Conservation (phyloP, 92 coral and sea anemone species). For the Blastomussa wellsi region DNA sequence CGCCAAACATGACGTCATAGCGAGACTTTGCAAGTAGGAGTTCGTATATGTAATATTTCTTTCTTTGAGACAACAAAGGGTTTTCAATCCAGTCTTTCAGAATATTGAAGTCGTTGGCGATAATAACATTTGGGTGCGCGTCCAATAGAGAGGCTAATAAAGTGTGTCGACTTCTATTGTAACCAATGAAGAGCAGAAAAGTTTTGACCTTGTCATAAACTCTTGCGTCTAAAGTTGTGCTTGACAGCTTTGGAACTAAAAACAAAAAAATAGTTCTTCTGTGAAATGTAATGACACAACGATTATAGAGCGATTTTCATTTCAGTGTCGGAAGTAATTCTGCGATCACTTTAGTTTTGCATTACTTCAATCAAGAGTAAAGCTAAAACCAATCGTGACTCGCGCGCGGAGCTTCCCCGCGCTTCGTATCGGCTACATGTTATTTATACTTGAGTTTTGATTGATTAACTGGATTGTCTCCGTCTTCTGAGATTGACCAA, state of each 20-base stretch:
- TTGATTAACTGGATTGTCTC: too few species aligned
- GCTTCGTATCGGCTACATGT: too few species aligned
- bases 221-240: conserved; percentile 19
- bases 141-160: conserved; percentile 53
- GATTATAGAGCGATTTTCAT: neutral
- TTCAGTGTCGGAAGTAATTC: too few species aligned
- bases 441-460: too few species aligned
- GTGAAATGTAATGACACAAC: neutral
- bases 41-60: conserved; percentile 27
- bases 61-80: conserved; percentile 10
- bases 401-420: too few species aligned
- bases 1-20: conserved; percentile 41
- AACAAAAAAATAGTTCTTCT: neutral
- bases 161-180: conserved; percentile 56
- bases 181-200: conserved; percentile 57
- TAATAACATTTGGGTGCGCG: conserved; percentile 60
- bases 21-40: conserved; percentile 37
- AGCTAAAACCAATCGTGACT: too few species aligned
- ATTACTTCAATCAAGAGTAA: too few species aligned
- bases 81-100: conserved; percentile 33
- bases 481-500: too few species aligned
- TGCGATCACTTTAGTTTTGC: too few species aligned
- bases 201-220: conserved; percentile 29
- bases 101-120: conserved; percentile 58
- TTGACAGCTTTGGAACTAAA: conserved; percentile 7